Percentiles rank a stretch among this genome's conserved stretches.
Conservation (phyloP, 2,888 invertebrate species). For the Limnephilus rhombicus region DNA sequence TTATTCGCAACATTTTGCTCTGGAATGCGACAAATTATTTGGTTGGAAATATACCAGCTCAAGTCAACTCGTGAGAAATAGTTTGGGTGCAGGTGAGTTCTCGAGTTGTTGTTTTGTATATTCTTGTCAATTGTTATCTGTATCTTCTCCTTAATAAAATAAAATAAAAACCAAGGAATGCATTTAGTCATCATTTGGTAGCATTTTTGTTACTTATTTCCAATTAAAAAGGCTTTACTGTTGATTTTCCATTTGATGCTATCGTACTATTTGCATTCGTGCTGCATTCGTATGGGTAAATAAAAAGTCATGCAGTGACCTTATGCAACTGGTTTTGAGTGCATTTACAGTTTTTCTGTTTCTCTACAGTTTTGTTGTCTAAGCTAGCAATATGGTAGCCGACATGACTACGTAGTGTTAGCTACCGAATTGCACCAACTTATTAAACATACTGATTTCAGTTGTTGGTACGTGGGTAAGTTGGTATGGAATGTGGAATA, state of each 20-base stretch:
- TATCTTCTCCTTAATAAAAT: too few relatives aligned
- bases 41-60: too few relatives aligned
- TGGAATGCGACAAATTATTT: too few relatives aligned
- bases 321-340: background rate
- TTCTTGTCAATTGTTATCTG: too few relatives aligned
- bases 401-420: background rate
- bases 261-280: background rate
- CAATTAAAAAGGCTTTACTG: background rate
- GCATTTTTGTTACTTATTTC: background rate
- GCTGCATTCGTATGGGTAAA: background rate
- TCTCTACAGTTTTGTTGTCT: background rate
- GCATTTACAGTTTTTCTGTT: background rate
- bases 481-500: too few relatives aligned
- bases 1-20: too few relatives aligned
- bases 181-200: background rate
- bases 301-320: background rate
- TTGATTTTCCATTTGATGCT: background rate
- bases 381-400: constrained; percentile 6
- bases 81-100: too few relatives aligned
- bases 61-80: too few relatives aligned
- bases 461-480: too few relatives aligned
- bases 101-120: too few relatives aligned
- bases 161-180: too few relatives aligned
- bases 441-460: background rate
- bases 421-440: constrained; percentile 32